Evolutionary conservation across 2,888 invertebrate genomes (phyloP).

Genomic region (Drosophila kambysellisi): DNA sequence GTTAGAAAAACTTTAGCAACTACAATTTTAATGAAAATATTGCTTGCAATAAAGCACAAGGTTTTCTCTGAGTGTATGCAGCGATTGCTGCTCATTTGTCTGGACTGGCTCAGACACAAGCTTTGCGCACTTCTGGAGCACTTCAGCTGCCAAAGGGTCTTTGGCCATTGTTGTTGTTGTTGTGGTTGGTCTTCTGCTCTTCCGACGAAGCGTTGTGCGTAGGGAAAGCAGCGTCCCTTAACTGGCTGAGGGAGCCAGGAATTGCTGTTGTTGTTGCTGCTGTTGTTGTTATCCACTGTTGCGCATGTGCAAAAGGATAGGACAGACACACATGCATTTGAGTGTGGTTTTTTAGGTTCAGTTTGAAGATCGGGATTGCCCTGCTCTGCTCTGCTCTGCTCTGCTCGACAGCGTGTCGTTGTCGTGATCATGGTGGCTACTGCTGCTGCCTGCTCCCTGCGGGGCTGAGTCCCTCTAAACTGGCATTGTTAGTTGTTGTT

Average conservation of each 20-base stretch:
- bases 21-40: not conserved
- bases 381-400: slow-evolving; percentile 40
- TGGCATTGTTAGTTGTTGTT: slow-evolving; percentile 79
- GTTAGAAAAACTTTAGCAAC: slow-evolving; percentile 18
- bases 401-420: slow-evolving; percentile 38
- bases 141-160: slow-evolving; percentile 68
- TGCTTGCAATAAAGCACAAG: not conserved
- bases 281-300: slow-evolving; percentile 30
- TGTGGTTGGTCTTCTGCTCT: slow-evolving; percentile 8
- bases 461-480: not conserved
- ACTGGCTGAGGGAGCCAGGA: slow-evolving; percentile 12
- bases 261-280: slow-evolving; percentile 11
- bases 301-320: slow-evolving; percentile 67
- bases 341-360: slow-evolving; percentile 47
- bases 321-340: not conserved
- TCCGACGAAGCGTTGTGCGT: slow-evolving; percentile 60
- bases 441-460: slow-evolving; percentile 28
- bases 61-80: slow-evolving; percentile 49
- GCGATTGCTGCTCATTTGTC: slow-evolving; percentile 75
- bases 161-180: slow-evolving; percentile 30
- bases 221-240: slow-evolving; percentile 49
- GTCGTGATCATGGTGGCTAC: slow-evolving; percentile 56
- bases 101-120: slow-evolving; percentile 75
- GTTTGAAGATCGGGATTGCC: slow-evolving; percentile 61
- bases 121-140: slow-evolving; percentile 80